Percentiles rank a stretch among this genome's conserved stretches.
These are phyloP conservation scores for Sitta carolinensis DNA, from an alignment of 2,797 vertebrate species.

Conservation along the genomic window DNA sequence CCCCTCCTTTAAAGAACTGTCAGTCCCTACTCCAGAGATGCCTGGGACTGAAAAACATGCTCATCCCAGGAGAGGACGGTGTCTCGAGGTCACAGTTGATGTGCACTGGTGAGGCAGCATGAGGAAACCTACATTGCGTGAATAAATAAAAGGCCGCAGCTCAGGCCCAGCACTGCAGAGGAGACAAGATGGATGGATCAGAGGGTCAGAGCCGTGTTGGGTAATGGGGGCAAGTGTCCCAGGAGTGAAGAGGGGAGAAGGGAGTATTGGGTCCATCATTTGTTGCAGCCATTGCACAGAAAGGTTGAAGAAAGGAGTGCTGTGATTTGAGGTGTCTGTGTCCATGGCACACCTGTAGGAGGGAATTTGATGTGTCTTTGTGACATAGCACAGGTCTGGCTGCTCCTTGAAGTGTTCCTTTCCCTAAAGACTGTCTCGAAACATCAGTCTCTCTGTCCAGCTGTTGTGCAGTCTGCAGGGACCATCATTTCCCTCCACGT, in stretches of 20 bases:
- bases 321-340: background rate
- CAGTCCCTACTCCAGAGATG: constrained; percentile 58
- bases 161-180: background rate
- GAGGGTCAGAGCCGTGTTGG: constrained; percentile 35
- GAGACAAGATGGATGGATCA: background rate
- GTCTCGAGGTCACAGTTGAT: constrained; percentile 67
- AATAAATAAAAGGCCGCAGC: constrained; percentile 44
- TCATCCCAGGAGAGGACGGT: constrained; percentile 60
- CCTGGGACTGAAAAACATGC: constrained; percentile 35
- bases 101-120: constrained; percentile 56
- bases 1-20: constrained; percentile 44
- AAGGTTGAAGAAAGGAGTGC: background rate
- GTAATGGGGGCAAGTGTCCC: constrained; percentile 44
- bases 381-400: background rate
- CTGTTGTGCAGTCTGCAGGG: background rate
- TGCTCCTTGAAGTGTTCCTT: background rate
- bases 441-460: fast-evolving
- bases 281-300: background rate
- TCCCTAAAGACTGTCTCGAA: background rate
- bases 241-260: constrained; percentile 13
- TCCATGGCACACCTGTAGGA: background rate
- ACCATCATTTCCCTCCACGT: fast-evolving
- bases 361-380: background rate
- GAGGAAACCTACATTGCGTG: constrained; percentile 57
- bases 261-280: constrained; percentile 3